Percentiles rank a stretch among this genome's conserved stretches.
phyloP scores from a whole-genome alignment of 2,113 vertebrate species.

The Vulpes ferrilata region DNA sequence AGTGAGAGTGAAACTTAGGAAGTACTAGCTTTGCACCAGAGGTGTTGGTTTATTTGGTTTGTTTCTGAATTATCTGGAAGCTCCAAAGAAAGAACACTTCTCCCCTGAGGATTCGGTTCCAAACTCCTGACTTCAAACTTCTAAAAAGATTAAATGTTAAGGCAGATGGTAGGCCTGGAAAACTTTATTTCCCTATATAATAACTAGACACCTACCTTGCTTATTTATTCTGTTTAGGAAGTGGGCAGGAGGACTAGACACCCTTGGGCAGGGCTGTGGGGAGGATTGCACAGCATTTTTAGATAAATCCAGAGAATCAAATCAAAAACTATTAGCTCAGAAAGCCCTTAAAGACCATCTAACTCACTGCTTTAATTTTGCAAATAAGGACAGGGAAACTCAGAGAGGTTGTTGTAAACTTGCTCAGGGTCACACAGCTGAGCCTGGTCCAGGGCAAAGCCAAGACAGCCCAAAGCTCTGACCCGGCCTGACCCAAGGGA shows the following conservation, averaged over 20 bases:
- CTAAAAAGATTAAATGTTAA: slow-evolving; percentile 61
- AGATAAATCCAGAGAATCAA: slow-evolving; percentile 54
- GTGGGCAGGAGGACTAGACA: not conserved
- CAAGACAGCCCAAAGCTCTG: not conserved
- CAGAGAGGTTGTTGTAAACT: not conserved
- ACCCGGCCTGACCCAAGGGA: not conserved
- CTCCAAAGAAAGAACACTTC: slow-evolving; percentile 42
- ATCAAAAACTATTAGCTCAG: slow-evolving; percentile 43
- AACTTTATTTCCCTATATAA: slow-evolving; percentile 42
- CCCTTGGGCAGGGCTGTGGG: not conserved
- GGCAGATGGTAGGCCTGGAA: slow-evolving; percentile 36
- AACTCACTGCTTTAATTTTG: slow-evolving; percentile 34
- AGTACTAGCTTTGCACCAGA: slow-evolving; percentile 66
- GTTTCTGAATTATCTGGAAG: slow-evolving; percentile 63
- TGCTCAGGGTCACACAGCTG: slow-evolving; percentile 6
- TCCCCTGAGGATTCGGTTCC: slow-evolving; percentile 25
- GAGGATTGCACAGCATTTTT: not conserved
- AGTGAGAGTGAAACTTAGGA: slow-evolving; percentile 68
- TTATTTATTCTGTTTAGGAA: slow-evolving; percentile 64
- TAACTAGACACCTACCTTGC: slow-evolving; percentile 48
- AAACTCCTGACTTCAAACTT: slow-evolving; percentile 69
- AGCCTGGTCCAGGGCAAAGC: not conserved
- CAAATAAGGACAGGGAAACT: not conserved
- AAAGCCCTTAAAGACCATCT: slow-evolving; percentile 46
- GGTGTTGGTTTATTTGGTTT: slow-evolving; percentile 26